phyloP scores from a whole-genome alignment of 2,888 invertebrate species.

The Pediacus dermestoides region DNA sequence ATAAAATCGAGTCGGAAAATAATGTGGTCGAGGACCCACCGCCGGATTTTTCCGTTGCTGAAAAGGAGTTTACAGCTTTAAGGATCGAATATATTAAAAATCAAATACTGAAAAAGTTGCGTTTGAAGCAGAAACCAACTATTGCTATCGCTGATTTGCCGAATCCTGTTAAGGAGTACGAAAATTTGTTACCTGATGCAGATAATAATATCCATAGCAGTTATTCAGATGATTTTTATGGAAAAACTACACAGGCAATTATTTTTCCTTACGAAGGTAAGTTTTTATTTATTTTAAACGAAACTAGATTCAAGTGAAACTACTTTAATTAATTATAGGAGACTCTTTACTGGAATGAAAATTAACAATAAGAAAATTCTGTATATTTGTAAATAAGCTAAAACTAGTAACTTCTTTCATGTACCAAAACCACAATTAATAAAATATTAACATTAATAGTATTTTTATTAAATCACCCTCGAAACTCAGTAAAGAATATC shows the following conservation, averaged over 20 bases:
- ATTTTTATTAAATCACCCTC: too few species aligned
- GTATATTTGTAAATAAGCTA: too few species aligned
- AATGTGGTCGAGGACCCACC: slow-evolving; percentile 30
- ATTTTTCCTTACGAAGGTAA: slow-evolving; percentile 77
- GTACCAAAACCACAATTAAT: too few species aligned
- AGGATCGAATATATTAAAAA: slow-evolving; percentile 80
- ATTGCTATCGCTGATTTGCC: slow-evolving; percentile 64
- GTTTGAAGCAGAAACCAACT: slow-evolving; percentile 72
- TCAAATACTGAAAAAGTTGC: slow-evolving; percentile 76
- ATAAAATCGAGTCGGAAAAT: slow-evolving; percentile 37
- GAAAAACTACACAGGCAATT: slow-evolving; percentile 78
- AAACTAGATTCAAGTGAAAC: slow-evolving; percentile 4
- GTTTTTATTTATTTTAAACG: slow-evolving; percentile 19
- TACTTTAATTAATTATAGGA: too few species aligned
- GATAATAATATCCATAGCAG: slow-evolving; percentile 55
- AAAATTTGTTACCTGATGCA: slow-evolving; percentile 55
- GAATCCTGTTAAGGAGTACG: slow-evolving; percentile 71
- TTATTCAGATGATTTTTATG: slow-evolving; percentile 75
- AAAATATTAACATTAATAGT: too few species aligned
- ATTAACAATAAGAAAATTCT: too few species aligned
- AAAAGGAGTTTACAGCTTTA: slow-evolving; percentile 63
- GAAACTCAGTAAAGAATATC: too few species aligned
- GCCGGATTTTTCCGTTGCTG: slow-evolving; percentile 39
- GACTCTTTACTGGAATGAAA: too few species aligned
- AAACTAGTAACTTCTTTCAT: too few species aligned